Evolutionary conservation across 1,140 invertebrate species (phyloP).

Genomic region (Acromyrmex echinatior): DNA sequence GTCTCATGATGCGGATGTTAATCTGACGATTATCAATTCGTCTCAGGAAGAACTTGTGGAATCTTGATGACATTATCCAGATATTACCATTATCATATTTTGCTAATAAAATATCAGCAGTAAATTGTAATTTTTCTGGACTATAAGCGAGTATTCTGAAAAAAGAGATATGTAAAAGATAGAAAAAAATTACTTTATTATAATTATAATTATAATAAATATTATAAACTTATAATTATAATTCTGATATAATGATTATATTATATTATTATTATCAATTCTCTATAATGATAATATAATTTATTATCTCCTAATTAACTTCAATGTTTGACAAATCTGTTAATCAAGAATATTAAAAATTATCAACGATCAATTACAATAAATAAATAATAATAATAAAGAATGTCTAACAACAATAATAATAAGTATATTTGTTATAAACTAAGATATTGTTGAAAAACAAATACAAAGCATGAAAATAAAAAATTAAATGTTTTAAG

Average conservation of each 20-base stretch:
- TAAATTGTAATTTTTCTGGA: conserved; percentile 91
- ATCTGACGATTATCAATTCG: conserved; percentile 88
- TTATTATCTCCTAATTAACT: not conserved
- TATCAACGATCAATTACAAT: not conserved
- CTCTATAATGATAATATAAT: not conserved
- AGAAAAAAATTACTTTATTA: conserved; percentile 8
- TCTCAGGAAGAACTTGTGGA: conserved; percentile 92
- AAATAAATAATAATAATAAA: too few species aligned
- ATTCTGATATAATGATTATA: not conserved
- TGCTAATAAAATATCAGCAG: conserved; percentile 90
- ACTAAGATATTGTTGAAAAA: conserved; percentile 9
- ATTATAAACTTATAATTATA: conserved; percentile 23
- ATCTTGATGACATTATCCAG: conserved; percentile 91
- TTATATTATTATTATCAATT: not conserved
- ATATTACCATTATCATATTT: conserved; percentile 89
- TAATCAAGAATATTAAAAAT: not conserved
- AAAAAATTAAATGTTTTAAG: not conserved
- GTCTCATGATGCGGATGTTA: conserved; percentile 89
- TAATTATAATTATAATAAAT: conserved; percentile 47
- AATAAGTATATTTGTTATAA: not conserved
- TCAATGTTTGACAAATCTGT: not conserved
- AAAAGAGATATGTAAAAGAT: conserved; percentile 62
- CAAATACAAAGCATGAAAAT: too few species aligned
- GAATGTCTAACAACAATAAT: not conserved
- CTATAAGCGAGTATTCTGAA: conserved; percentile 90